These are phyloP conservation scores for Melanotaenia duboulayi DNA, from an alignment of 2,113 vertebrate genomes.

Conservation along the genomic window DNA sequence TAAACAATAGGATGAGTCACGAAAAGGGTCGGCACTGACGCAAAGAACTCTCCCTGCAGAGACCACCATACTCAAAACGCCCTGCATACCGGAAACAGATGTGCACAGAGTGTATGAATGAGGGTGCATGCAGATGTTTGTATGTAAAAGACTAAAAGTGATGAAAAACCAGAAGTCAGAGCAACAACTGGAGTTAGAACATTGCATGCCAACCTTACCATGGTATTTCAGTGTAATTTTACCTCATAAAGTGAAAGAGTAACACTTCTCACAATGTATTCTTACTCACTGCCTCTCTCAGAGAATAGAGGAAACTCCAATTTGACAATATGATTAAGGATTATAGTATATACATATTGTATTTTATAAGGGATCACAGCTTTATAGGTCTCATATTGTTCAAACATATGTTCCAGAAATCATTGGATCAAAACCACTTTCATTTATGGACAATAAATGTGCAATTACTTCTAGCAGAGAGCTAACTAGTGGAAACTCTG, in stretches of 20 bases:
- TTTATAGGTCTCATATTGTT: not conserved
- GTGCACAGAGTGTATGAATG: constrained; percentile 38
- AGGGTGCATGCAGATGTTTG: not conserved
- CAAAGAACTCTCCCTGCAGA: constrained; percentile 57
- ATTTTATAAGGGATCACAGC: not conserved
- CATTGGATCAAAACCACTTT: not conserved
- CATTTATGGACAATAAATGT: not conserved
- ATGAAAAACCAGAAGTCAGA: not conserved
- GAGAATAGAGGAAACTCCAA: not conserved
- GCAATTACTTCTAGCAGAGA: not conserved
- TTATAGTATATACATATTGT: too few species aligned
- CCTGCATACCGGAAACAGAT: constrained; percentile 78
- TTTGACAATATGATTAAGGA: not conserved
- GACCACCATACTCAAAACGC: constrained; percentile 50
- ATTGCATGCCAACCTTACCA: not conserved
- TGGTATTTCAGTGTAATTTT: not conserved
- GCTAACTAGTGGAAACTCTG: not conserved
- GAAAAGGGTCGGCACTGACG: constrained; percentile 51
- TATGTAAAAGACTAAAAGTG: constrained; percentile 7
- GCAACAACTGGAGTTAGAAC: not conserved
- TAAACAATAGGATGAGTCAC: constrained; percentile 78
- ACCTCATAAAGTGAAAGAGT: not conserved
- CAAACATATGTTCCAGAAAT: not conserved
- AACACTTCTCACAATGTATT: not conserved
- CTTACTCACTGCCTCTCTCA: not conserved